Evolutionary conservation across 1,140 invertebrate species (phyloP).

Genomic region (Eurosta solidaginis): DNA sequence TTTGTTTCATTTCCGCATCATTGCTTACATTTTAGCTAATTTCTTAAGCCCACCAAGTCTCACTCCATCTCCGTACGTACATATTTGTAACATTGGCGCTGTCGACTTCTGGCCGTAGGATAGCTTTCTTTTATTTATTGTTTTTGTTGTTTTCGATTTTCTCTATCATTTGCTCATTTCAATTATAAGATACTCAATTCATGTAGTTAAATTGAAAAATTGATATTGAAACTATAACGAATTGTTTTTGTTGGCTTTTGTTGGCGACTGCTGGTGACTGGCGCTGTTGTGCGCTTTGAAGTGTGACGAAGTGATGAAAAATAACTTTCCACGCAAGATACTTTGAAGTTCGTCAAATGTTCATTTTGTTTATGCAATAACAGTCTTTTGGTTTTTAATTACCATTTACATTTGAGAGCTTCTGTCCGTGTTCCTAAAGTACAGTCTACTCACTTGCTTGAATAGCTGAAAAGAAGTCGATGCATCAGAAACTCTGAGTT

Average conservation of each 20-base stretch:
- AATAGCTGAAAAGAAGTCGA: too few species aligned
- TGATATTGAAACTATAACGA: not conserved
- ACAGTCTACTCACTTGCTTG: too few species aligned
- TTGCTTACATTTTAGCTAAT: not conserved
- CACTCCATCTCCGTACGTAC: not conserved
- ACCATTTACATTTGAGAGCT: not conserved
- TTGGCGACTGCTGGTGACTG: not conserved
- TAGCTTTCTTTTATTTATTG: not conserved
- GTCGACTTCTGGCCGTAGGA: not conserved
- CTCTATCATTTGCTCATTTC: slow-evolving; percentile 1
- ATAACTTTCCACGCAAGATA: not conserved
- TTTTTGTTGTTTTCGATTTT: not conserved
- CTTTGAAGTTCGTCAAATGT: not conserved
- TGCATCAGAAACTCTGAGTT: too few species aligned
- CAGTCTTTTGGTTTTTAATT: not conserved
- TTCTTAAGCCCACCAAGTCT: not conserved
- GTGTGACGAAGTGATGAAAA: slow-evolving; percentile 28
- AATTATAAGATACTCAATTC: not conserved
- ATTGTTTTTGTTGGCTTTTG: not conserved
- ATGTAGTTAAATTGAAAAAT: slow-evolving; percentile 1
- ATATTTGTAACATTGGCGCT: not conserved
- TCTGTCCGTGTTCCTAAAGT: too few species aligned
- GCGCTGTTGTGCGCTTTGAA: not conserved
- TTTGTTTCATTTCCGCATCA: slow-evolving; percentile 19
- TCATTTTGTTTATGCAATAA: not conserved